phyloP scores from a whole-genome alignment of 2,113 vertebrate species.

The Albula glossodonta region DNA sequence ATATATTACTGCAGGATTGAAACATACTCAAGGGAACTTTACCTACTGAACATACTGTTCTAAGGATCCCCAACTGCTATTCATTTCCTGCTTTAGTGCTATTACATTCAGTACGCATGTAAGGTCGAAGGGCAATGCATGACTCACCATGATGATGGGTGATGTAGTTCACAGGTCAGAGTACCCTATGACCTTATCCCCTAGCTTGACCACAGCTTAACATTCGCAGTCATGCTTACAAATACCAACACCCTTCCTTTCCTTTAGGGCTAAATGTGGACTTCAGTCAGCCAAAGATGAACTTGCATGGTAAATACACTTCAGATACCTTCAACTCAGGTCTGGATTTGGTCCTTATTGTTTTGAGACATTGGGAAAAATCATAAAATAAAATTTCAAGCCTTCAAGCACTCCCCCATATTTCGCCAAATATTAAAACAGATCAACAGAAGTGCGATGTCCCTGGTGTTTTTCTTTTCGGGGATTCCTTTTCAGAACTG shows the following conservation, averaged over 20 bases:
- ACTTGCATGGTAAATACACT: no score
- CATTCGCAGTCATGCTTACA: neutral
- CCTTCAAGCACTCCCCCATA: no score
- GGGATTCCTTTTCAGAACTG: no score
- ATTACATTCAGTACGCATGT: neutral
- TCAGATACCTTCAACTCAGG: no score
- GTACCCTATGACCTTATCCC: neutral
- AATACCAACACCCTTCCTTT: neutral
- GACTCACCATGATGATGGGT: neutral
- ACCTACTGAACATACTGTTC: neutral
- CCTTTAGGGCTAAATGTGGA: neutral
- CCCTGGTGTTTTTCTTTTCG: no score
- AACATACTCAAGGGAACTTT: neutral
- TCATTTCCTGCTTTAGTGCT: neutral
- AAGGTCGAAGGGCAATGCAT: neutral
- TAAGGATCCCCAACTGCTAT: neutral
- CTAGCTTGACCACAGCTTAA: neutral
- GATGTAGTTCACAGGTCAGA: neutral
- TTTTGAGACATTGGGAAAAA: no score
- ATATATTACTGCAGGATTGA: neutral
- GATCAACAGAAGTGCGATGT: no score
- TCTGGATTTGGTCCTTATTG: no score
- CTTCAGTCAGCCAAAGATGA: no score
- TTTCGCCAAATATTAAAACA: no score
- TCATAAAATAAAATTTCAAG: no score